Base-by-base conservation (phyloP, 2,888 invertebrate species). In the Drosophila atroscutellata region DNA sequence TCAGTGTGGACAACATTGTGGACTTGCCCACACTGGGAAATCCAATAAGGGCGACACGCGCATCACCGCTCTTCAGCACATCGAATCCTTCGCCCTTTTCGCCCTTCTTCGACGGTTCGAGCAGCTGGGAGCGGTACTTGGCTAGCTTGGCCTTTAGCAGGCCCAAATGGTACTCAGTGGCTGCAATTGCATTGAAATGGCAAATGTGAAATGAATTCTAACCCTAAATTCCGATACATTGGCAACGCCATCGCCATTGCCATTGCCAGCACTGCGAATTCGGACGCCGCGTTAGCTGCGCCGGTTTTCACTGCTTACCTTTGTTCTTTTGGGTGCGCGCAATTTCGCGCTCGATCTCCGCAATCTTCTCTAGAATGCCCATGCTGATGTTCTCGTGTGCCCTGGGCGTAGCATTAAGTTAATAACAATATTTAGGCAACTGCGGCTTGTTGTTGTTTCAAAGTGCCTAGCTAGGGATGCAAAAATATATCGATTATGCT, bases 331-430 rank as follows among this genome's bases (percentile, higher is more conserved):
- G 99, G 24, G 99, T 99, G 85, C 99, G 95, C 20, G 98, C 97
- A 80, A 99, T 99, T 95, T 99, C 99, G 91, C 96, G 97, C 93
- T 99, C 99, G 79, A 99, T 99, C 94, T 99, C 99, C 7, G 98
- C 96, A 93, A 99, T 99, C 95, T 99, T 99, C 91, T 99, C 99
- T 79, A 99, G 94, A 92, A 99, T 99, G 88, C 99, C 99, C 99
- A 99, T 99, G 57, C 28, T 76, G 52, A 15, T 50, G 59, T 30
- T 61, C 50, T 37, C 30, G 13, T 52, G 45, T 63, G 60, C 49
- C 34, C 51, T 37, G 39, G 55, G 57, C 54, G 59, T 83, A 70
- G 75, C 83, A 89, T 89, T 86, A 81, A 83, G 55, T 73, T 57
- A 81, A 77, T 32, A 84, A 79, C 70, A 84, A 83, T 65, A 66